A percentile compares a stretch with the other conserved stretches of the same genome.
Conservation (phyloP, 2,888 invertebrate species). For the Heliconius sara region DNA sequence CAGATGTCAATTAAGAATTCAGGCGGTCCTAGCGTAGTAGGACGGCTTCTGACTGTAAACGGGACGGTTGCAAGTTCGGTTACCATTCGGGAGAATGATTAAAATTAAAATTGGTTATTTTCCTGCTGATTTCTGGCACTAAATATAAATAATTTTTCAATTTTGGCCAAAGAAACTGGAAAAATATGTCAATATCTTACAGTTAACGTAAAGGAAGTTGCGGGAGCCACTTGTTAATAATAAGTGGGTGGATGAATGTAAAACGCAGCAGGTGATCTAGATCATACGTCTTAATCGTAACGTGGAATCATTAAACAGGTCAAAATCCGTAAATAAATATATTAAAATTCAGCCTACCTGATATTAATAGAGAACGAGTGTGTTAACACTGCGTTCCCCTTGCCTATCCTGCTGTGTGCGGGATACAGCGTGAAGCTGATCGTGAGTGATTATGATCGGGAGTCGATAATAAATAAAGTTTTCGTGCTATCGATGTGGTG, state of each 20-base stretch:
- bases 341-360: conserved; percentile 7
- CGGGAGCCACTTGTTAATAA: too few relatives aligned
- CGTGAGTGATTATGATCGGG: too few relatives aligned
- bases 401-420: too few relatives aligned
- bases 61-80: background rate
- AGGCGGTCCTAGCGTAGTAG: background rate
- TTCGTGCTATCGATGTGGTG: conserved; percentile 22
- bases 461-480: background rate
- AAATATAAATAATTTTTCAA: too few relatives aligned
- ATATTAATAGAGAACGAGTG: background rate
- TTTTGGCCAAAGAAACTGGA: too few relatives aligned
- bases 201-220: too few relatives aligned
- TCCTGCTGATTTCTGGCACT: too few relatives aligned
- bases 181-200: too few relatives aligned
- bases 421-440: background rate
- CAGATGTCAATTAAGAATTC: too few relatives aligned
- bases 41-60: background rate
- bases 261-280: too few relatives aligned
- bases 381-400: too few relatives aligned
- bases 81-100: background rate
- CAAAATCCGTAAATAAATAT: background rate
- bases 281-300: background rate
- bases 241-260: too few relatives aligned
- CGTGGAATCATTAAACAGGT: background rate
- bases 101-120: background rate